Base-by-base conservation (phyloP, 2,113 vertebrate species). In the Panurus biarmicus region DNA sequence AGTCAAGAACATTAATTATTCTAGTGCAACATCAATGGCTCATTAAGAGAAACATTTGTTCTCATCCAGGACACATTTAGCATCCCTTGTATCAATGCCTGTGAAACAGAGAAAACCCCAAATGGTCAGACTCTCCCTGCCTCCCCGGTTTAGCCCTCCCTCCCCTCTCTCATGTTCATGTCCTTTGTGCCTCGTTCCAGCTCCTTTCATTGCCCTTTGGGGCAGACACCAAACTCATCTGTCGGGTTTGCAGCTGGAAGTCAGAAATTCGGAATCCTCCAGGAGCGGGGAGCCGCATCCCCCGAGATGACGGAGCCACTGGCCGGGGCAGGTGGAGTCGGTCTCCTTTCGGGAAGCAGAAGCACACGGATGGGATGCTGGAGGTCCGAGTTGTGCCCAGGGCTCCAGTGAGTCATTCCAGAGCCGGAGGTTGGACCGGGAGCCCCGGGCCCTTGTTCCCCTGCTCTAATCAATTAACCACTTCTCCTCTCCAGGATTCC, bases 211-310 rank as follows among this genome's bases (percentile, higher is more conserved):
- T 36, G 14, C 19, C 42, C 85, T 14, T 54, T 13, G 6, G 19
- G 45, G 33, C 24, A 35, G 9, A 25, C 60, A 20, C 17, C 28
- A 22, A 75, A 42, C 12, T 48, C 29, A 6, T 31, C 29, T 4
- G 14, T 3, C 8, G 45, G 11, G 8, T 61, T 58, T 57, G 33
- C 23, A 66, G 50, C 47, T 73, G 60, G 13, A 36, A 56, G 11
- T 31, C 35, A 67, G 67, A 33, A 47, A 14, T 19, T 5, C 7
- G 5, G 50, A 26, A 19, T 56, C 9, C 62, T 54, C 12, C 19
- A 9, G 57, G 53, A 53, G 4, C 0, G 2, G 14, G 51, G 31
- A 69, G 33, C 40, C 18, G 4, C 12, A 3, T 4, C 8, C 4
- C 42, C 25, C 57, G 10, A 1, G 17, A 5, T 11, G 65, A 1